Evolutionary conservation across 2,888 invertebrate species (phyloP).

Genomic region (Fabriciana adippe): DNA sequence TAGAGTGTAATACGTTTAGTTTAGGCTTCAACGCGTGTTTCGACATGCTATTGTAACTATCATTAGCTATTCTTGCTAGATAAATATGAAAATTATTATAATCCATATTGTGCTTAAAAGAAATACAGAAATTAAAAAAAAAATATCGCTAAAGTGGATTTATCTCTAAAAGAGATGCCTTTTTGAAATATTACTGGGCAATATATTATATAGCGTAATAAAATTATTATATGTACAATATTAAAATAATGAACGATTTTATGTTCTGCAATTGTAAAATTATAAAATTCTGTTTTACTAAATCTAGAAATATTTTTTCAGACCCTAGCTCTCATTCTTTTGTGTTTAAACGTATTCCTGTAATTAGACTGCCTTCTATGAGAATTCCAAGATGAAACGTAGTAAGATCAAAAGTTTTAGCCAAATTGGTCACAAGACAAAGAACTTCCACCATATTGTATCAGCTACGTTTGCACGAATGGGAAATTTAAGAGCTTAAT

Average conservation of each 20-base stretch:
- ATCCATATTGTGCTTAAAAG: no score
- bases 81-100: not conserved
- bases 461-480: constrained; percentile 12
- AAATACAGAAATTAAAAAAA: no score
- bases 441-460: constrained; percentile 23
- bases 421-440: constrained; percentile 28
- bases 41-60: constrained; percentile 1
- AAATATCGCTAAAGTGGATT: no score
- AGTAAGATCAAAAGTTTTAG: constrained; percentile 25
- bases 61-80: not conserved
- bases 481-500: constrained; percentile 12
- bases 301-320: not conserved
- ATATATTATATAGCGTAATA: no score
- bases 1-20: constrained; percentile 19
- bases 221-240: no score
- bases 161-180: no score
- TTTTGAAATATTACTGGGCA: no score
- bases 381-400: constrained; percentile 10
- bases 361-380: constrained; percentile 16
- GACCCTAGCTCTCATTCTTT: not conserved
- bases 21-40: constrained; percentile 14
- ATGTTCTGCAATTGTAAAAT: not conserved
- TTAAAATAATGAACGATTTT: no score
- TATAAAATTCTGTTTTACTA: not conserved
- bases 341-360: constrained; percentile 21